phyloP scores from a whole-genome alignment of 2,113 vertebrate genomes.

The Noturus placidus region DNA sequence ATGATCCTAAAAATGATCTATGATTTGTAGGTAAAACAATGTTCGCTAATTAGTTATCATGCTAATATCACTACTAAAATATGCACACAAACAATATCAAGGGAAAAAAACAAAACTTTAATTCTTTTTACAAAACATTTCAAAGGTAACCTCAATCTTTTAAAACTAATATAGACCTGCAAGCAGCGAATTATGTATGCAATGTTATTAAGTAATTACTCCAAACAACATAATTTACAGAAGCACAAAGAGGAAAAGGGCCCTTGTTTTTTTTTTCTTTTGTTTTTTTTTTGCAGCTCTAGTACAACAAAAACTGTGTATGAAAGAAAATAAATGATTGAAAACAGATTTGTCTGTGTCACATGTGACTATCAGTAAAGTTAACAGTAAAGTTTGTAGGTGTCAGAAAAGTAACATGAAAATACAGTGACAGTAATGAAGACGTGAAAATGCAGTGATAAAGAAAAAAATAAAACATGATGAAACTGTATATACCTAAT shows the following conservation, averaged over 20 bases:
- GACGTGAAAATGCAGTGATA: slow-evolving; percentile 18
- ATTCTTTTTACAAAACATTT: slow-evolving; percentile 76
- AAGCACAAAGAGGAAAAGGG: slow-evolving; percentile 51
- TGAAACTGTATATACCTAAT: background rate
- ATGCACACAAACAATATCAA: slow-evolving; percentile 46
- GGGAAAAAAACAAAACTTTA: slow-evolving; percentile 67
- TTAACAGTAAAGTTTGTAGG: background rate
- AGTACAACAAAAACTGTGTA: slow-evolving; percentile 59
- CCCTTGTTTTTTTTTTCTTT: slow-evolving; percentile 57
- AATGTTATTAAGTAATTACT: slow-evolving; percentile 62
- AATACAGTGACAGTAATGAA: slow-evolving; percentile 23
- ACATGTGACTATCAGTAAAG: background rate
- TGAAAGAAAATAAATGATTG: slow-evolving; percentile 26
- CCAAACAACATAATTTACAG: slow-evolving; percentile 58
- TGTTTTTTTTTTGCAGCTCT: slow-evolving; percentile 68
- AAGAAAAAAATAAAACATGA: slow-evolving; percentile 3
- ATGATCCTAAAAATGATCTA: background rate
- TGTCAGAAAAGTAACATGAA: slow-evolving; percentile 22
- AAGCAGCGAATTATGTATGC: slow-evolving; percentile 60
- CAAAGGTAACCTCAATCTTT: slow-evolving; percentile 64
- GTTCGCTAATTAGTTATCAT: background rate
- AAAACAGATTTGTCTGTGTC: background rate
- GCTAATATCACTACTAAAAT: background rate
- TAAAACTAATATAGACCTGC: slow-evolving; percentile 64
- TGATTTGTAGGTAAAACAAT: background rate